Percentiles rank a stretch among this genome's conserved stretches.
These are phyloP conservation scores for Abrostola triplasia DNA, from an alignment of 2,888 invertebrate species.

Conservation along the genomic window DNA sequence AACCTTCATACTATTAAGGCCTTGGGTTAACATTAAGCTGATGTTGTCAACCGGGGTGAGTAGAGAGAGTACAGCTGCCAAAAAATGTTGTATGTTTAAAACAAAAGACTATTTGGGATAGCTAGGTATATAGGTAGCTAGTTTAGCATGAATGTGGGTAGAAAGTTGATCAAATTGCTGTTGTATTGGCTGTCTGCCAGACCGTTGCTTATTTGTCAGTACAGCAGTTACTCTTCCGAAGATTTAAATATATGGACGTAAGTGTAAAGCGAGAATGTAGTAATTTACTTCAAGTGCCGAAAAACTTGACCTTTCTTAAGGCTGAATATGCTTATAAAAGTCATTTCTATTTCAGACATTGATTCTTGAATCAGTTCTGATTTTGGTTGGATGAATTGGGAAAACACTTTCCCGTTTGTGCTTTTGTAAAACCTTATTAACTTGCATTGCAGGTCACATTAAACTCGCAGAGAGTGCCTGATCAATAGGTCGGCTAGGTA, in stretches of 20 bases:
- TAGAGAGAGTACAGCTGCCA: slow-evolving; percentile 13
- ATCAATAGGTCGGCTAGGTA: too few relatives aligned
- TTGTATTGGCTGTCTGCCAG: slow-evolving; percentile 30
- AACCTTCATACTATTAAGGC: slow-evolving; percentile 24
- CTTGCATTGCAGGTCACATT: too few relatives aligned
- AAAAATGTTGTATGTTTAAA: slow-evolving; percentile 2
- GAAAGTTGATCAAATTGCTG: slow-evolving; percentile 28
- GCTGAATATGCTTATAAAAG: too few relatives aligned
- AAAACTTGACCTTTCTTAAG: background rate
- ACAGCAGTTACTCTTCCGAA: background rate
- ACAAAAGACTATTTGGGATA: too few relatives aligned
- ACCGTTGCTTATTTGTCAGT: background rate
- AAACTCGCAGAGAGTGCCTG: too few relatives aligned
- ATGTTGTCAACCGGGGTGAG: slow-evolving; percentile 7
- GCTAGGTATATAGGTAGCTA: background rate
- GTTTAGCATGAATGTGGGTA: slow-evolving; percentile 10
- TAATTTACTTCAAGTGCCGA: background rate
- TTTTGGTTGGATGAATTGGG: too few relatives aligned
- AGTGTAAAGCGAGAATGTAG: background rate
- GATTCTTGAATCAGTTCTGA: too few relatives aligned
- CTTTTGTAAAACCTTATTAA: too few relatives aligned
- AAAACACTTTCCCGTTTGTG: too few relatives aligned
- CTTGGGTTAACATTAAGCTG: slow-evolving; percentile 20
- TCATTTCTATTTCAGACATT: too few relatives aligned
- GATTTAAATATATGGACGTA: background rate